Percentiles rank a stretch among this genome's conserved stretches.
Conservation (phyloP, 2,888 invertebrate genomes). For the Phyllotreta cruciferae region DNA sequence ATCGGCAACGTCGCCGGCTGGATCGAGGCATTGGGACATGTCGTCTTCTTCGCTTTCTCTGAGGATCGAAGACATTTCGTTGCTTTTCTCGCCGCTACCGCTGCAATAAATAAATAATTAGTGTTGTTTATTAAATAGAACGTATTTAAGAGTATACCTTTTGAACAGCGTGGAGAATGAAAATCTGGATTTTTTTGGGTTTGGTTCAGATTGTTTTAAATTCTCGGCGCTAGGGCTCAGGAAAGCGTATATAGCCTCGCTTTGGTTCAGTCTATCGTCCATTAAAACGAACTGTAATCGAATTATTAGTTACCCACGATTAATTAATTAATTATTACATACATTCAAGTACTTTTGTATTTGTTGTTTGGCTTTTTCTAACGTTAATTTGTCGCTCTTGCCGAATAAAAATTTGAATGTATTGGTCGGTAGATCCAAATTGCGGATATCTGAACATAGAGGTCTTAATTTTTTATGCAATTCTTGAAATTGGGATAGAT, state of each 20-base stretch:
- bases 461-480: slow-evolving; percentile 84
- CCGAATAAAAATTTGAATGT: slow-evolving; percentile 83
- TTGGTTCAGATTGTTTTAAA: slow-evolving; percentile 77
- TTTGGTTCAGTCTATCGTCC: slow-evolving; percentile 85
- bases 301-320: slow-evolving; percentile 6
- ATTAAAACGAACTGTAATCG: slow-evolving; percentile 79
- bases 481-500: slow-evolving; percentile 73
- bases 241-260: slow-evolving; percentile 89
- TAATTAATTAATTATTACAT: slow-evolving; percentile 53
- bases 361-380: slow-evolving; percentile 83
- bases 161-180: slow-evolving; percentile 87
- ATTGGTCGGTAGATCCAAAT: slow-evolving; percentile 82
- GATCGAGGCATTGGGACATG: slow-evolving; percentile 79
- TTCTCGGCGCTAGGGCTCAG: slow-evolving; percentile 92
- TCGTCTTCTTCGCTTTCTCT: slow-evolving; percentile 82
- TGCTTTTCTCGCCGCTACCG: slow-evolving; percentile 49
- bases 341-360: slow-evolving; percentile 89
- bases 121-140: too few relatives aligned
- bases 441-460: slow-evolving; percentile 80
- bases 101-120: slow-evolving; percentile 39
- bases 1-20: slow-evolving; percentile 60
- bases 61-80: slow-evolving; percentile 52
- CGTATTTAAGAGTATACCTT: too few relatives aligned
- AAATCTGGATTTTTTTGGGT: slow-evolving; percentile 86
- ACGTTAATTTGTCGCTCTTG: slow-evolving; percentile 79